Evolutionary conservation across 2,113 vertebrate genomes (phyloP).

Genomic region (Indri indri): DNA sequence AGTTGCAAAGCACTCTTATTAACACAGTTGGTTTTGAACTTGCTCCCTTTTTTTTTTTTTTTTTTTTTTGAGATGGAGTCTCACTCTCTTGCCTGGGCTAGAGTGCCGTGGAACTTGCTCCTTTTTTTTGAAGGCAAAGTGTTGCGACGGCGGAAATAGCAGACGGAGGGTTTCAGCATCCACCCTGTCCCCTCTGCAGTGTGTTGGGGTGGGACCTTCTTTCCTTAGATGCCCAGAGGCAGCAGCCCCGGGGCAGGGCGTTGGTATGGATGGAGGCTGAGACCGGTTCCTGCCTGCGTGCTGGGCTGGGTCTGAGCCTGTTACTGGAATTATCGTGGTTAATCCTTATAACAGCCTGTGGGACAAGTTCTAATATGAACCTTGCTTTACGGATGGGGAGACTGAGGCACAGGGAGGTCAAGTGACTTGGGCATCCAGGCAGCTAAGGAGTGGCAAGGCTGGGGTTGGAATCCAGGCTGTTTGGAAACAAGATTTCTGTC

Average conservation of each 20-base stretch:
- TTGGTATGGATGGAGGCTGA: neutral
- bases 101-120: too few species aligned
- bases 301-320: neutral
- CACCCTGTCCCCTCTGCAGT: neutral
- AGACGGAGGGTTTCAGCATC: neutral
- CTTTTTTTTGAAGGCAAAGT: neutral
- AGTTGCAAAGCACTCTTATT: neutral
- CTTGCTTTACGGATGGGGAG: neutral
- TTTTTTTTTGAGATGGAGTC: too few species aligned
- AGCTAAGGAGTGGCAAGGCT: too few species aligned
- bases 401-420: neutral
- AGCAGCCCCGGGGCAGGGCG: fast-evolving
- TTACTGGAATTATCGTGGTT: neutral
- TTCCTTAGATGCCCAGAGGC: neutral
- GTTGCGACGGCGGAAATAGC: fast-evolving
- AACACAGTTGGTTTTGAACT: constrained; percentile 13
- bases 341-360: neutral
- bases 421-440: too few species aligned
- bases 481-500: neutral
- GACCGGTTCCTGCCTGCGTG: neutral
- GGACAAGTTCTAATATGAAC: neutral
- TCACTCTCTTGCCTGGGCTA: too few species aligned
- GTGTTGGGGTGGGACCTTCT: neutral
- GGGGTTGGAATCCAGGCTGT: neutral
- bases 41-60: neutral